Conservation (phyloP, 1,140 invertebrate genomes). For the Galleria mellonella region DNA sequence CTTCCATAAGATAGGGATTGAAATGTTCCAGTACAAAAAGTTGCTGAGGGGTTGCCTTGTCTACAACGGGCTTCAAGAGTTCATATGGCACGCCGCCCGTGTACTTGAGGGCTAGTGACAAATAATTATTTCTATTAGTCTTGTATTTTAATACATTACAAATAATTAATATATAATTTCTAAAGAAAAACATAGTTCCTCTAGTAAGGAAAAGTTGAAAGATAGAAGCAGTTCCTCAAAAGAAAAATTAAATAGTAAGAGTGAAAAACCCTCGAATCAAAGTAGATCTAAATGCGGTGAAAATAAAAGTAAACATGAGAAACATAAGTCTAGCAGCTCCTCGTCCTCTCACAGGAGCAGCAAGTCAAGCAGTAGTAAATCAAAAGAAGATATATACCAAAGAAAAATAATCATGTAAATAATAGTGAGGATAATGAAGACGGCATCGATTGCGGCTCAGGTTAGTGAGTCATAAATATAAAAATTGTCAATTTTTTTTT, state of each 20-base stretch:
- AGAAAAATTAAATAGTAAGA: constrained; percentile 54
- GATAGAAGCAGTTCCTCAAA: constrained; percentile 55
- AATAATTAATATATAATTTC: no score
- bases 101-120: no score
- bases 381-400: constrained; percentile 61
- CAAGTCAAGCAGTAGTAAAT: constrained; percentile 52
- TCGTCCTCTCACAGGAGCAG: constrained; percentile 41
- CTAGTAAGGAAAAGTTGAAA: constrained; percentile 52
- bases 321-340: constrained; percentile 51
- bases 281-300: constrained; percentile 27
- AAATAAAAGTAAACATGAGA: constrained; percentile 41
- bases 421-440: constrained; percentile 67
- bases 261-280: constrained; percentile 44
- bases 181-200: constrained; percentile 53
- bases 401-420: constrained; percentile 61
- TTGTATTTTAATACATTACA: no score
- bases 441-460: constrained; percentile 78
- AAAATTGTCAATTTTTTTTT: not conserved
- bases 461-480: constrained; percentile 40
- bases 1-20: no score
- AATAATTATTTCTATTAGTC: no score
- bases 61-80: no score
- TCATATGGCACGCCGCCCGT: no score
- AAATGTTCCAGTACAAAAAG: no score
- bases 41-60: no score